Base-by-base conservation (phyloP, 2,888 invertebrate genomes). In the Meteorus cinctellus region DNA sequence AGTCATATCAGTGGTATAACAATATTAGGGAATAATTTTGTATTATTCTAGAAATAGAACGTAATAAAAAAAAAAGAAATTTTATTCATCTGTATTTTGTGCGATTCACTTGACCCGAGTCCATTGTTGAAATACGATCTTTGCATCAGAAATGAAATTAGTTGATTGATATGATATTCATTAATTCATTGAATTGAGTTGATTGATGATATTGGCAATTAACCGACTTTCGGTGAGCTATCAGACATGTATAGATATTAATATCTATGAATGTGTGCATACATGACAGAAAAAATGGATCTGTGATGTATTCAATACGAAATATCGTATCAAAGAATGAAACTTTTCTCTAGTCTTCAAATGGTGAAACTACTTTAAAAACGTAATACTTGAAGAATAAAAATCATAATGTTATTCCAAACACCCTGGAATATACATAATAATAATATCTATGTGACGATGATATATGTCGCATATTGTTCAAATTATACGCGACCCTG, bases 171-270 rank as follows among this genome's bases (percentile, higher is more conserved):
- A 19, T 19, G 48, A 48, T 68, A 62, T 51, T 60, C 31, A 67
- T 68, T 72, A 71, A 73, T 76, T 76, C 65, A 65, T 72, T 76
- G 59, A 59, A 67, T 67, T 41, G 66, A 31, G 77, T 76, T 75
- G 79, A 84, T 83, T 81, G 83, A 84, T 83, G 80, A 34, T 65
- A 82, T 82, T 81, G 80, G 76, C 84, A 83, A 84, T 85, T 85
- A 84, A 81, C 78, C 79, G 77, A 72, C 79, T 76, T 75, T 60
- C 55, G 19, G 16, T 1, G 6, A n/a, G 55, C n/a, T 19, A 70
- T 29, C 27, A 27, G 6, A 62, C 27, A 10, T 24, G 59, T 12
- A 24, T 27, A 5, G 16, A 59, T 19, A 24, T 19, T 59, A n/a
- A 59, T 19, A 16, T 27, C 1, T 19, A 5, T 59, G 19, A 16